These are phyloP conservation scores for Parasteatoda lunata DNA, from an alignment of 2,888 invertebrate species.

Conservation along the genomic window DNA sequence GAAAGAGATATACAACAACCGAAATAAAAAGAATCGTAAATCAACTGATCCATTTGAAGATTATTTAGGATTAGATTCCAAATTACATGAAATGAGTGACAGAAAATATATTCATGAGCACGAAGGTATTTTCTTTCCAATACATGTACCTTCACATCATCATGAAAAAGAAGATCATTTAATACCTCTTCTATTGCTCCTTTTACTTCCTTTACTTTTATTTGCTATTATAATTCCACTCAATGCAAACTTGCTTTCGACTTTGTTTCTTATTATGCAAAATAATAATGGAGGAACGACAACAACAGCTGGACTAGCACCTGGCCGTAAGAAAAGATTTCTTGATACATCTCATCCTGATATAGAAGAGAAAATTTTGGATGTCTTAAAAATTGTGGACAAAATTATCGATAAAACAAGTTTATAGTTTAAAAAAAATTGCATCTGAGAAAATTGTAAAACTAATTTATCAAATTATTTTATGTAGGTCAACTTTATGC, in stretches of 20 bases:
- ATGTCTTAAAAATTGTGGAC: constrained; percentile 25
- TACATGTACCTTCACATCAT: constrained; percentile 52
- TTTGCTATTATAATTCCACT: constrained; percentile 65
- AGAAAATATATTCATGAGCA: constrained; percentile 62
- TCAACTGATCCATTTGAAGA: constrained; percentile 46
- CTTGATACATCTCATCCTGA: constrained; percentile 31
- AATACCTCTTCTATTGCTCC: constrained; percentile 42
- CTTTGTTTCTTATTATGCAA: constrained; percentile 63
- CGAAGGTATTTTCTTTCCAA: constrained; percentile 59
- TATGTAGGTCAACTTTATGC: too few species aligned
- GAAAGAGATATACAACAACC: constrained; percentile 39
- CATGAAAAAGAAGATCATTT: constrained; percentile 65
- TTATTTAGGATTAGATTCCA: constrained; percentile 38
- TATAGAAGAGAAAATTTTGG: constrained; percentile 43
- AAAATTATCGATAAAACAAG: constrained; percentile 11
- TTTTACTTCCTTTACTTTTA: constrained; percentile 57
- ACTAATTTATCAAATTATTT: too few species aligned
- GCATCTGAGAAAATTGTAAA: too few species aligned
- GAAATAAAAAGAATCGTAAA: constrained; percentile 38
- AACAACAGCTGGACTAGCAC: constrained; percentile 40
- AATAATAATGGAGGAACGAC: constrained; percentile 47
- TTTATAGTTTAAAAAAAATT: too few species aligned
- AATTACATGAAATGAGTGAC: constrained; percentile 49
- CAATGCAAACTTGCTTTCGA: constrained; percentile 63
- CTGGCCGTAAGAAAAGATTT: constrained; percentile 35